Evolutionary conservation across 2,888 invertebrate genomes (phyloP).

Genomic region (Cacoxenus indagator): DNA sequence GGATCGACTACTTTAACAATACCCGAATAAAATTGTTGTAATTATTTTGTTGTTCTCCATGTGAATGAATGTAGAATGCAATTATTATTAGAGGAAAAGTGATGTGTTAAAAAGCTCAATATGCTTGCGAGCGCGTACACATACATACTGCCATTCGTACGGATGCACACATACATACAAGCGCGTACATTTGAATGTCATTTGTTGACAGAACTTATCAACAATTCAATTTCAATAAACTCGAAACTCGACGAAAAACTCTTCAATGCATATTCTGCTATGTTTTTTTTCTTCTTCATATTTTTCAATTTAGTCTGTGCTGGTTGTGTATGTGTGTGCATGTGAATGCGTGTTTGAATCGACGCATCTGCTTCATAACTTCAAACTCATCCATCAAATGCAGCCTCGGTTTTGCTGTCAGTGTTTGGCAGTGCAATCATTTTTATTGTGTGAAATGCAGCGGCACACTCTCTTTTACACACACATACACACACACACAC

Average conservation of each 20-base stretch:
- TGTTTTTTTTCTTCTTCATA: conserved; percentile 45
- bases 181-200: conserved; percentile 29
- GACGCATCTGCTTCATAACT: conserved; percentile 59
- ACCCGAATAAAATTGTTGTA: not conserved
- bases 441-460: conserved; percentile 50
- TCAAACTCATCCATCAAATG: conserved; percentile 60
- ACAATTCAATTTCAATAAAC: conserved; percentile 65
- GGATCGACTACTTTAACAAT: not conserved
- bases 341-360: conserved; percentile 25
- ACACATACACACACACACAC: not conserved
- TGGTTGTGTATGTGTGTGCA: not conserved
- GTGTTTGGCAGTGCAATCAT: conserved; percentile 58
- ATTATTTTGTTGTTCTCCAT: conserved; percentile 1
- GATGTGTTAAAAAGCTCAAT: not conserved
- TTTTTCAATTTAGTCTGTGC: conserved; percentile 20
- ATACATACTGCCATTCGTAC: not conserved
- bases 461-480: not conserved
- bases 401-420: conserved; percentile 51
- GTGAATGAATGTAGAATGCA: conserved; percentile 5
- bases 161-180: not conserved
- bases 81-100: not conserved
- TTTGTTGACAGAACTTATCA: conserved; percentile 63
- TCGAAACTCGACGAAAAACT: conserved; percentile 36
- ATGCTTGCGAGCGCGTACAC: not conserved
- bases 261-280: conserved; percentile 47